phyloP scores from a whole-genome alignment of 2,797 vertebrate genomes.

The Phoeniculus purpureus region DNA sequence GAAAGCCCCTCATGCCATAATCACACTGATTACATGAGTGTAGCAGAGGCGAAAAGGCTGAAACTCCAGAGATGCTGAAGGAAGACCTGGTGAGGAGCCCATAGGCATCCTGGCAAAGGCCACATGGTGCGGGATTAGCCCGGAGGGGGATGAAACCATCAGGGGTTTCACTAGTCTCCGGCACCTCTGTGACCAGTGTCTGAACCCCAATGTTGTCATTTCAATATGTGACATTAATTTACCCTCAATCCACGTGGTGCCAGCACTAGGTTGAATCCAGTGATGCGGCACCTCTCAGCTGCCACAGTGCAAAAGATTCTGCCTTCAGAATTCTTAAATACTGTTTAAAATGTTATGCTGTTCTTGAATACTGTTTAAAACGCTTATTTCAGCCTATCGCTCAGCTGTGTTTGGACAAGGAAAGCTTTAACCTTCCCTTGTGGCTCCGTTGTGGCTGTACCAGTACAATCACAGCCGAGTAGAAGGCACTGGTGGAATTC shows the following conservation, averaged over 20 bases:
- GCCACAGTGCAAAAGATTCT: background rate
- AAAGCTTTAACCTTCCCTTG: background rate
- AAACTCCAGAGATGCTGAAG: background rate
- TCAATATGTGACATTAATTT: background rate
- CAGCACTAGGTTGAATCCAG: background rate
- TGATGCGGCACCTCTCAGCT: background rate
- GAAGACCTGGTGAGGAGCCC: background rate
- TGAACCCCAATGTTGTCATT: background rate
- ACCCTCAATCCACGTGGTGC: background rate
- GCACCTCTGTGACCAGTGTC: background rate
- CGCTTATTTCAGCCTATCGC: background rate
- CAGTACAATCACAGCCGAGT: rapidly evolving
- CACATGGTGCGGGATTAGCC: rapidly evolving
- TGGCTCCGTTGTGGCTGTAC: background rate
- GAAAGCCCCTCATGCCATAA: background rate
- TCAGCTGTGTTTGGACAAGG: background rate
- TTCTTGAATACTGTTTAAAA: background rate
- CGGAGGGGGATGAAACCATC: background rate
- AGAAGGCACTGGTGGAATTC: background rate
- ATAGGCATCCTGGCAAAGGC: background rate
- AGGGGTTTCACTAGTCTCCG: background rate
- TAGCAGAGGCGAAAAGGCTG: background rate
- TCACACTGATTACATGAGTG: rapidly evolving
- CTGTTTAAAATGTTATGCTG: no score
- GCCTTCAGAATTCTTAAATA: background rate